Evolutionary conservation across 64 coral and sea anemone species (phyloP).

Genomic region (Actinia tenebrosa): DNA sequence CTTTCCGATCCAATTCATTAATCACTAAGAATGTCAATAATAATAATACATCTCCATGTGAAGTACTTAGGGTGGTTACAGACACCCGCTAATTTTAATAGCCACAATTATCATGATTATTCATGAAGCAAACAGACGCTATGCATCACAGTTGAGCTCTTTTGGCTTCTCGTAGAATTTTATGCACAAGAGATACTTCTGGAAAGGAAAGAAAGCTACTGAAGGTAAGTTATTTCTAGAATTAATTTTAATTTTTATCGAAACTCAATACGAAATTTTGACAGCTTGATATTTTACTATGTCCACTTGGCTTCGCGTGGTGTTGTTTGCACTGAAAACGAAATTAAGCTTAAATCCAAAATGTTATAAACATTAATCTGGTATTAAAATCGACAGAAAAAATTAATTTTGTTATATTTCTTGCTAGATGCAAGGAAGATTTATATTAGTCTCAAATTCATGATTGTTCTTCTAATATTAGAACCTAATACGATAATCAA

Average conservation of each 20-base stretch:
- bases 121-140: neutral
- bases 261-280: neutral
- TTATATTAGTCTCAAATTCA: neutral
- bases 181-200: neutral
- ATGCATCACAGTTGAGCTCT: neutral
- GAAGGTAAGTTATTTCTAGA: neutral
- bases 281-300: neutral
- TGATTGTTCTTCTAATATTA: neutral
- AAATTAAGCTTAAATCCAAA: neutral
- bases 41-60: neutral
- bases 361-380: neutral
- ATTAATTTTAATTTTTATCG: neutral
- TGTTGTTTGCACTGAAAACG: neutral
- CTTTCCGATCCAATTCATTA: neutral
- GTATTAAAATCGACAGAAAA: neutral
- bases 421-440: neutral
- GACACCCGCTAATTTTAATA: constrained; percentile 2
- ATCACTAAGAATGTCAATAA: neutral
- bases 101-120: neutral
- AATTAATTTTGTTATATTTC: neutral
- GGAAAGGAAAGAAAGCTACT: neutral
- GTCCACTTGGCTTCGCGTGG: neutral
- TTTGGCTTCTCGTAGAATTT: neutral
- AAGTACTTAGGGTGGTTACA: neutral
- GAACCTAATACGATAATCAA: neutral